Evolutionary conservation across 2,797 vertebrate species (phyloP).

Genomic region (Rhabdomys pumilio): DNA sequence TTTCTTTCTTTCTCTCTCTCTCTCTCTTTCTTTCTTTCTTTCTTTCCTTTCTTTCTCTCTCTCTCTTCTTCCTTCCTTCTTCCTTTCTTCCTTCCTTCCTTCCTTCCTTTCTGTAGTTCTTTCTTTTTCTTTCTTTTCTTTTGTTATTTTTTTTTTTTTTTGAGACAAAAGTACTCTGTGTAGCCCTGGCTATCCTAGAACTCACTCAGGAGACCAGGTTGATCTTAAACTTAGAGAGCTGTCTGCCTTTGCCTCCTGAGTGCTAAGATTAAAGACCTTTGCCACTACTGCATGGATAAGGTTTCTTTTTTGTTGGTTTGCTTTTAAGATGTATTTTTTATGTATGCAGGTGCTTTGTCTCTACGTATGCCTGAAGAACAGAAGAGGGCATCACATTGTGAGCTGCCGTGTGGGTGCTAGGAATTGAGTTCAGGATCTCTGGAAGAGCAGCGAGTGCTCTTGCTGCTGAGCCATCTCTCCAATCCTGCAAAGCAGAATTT

Average conservation of each 20-base stretch:
- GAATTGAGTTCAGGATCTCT: neutral
- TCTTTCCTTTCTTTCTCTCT: accelerated
- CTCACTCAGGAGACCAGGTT: neutral
- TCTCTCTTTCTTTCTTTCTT: accelerated
- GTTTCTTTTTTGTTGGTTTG: neutral
- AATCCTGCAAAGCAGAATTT: neutral
- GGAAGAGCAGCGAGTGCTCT: neutral
- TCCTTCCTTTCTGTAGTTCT: accelerated
- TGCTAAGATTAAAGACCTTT: neutral
- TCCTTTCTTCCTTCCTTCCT: accelerated
- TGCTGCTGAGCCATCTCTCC: neutral
- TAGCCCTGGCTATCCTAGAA: neutral
- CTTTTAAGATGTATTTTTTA: neutral
- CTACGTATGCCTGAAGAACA: neutral
- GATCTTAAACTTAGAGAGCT: neutral
- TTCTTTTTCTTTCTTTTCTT: too few relatives aligned
- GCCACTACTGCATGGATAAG: neutral
- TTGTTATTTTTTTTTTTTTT: neutral
- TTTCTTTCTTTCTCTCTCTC: accelerated
- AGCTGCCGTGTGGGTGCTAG: neutral
- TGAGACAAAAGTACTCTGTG: neutral
- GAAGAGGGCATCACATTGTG: neutral
- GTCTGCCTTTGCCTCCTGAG: neutral
- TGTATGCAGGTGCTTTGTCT: neutral
- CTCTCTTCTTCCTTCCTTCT: too few relatives aligned